Evolutionary conservation across 2,797 vertebrate genomes (phyloP), one percentile per base, ranked within the genome.

Genomic region (Geotrypetes seraphini): DNA sequence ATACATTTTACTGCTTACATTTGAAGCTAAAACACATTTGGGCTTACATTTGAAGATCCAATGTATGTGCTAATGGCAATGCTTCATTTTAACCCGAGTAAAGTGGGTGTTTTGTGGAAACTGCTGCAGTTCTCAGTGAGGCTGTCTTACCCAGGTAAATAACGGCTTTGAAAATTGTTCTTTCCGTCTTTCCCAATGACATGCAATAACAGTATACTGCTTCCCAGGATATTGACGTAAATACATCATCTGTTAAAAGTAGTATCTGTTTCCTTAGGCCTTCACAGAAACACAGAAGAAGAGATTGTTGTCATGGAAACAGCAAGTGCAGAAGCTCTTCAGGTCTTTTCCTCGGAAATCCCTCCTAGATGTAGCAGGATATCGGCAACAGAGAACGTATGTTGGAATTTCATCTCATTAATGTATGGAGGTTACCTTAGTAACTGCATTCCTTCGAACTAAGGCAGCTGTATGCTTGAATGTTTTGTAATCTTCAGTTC

Each of bases 271-370:
- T 38, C 40, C 60, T 4, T 81, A 97, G 95, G 90, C 90, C 36
- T 97, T 98, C 75, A 92, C 89, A 33, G 94, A 97, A 75, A 89
- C 89, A 3, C 94, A 96, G 87, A 97, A 96, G 81, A 98, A 97
- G 83, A 86, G 95, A 57, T 66, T 97, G 84, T 87, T 97, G 88
- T 96, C 95, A 79, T 97, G 94, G 95, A 97, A 97, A 88, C 95
- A 97, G 75, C 95, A 98, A 83, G 94, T 98, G 73, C 95, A 97
- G 81, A 92, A 94, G 76, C 90, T 97, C 63, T 96, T 96, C 69
- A 83, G 95, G 72, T 93, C 92, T 69, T 92, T 97, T 77, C 93
- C 95, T 50, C 87, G 95, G 81, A 97, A 96, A 85, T 90, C 89
- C 70, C 85, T 96, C 41, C 75, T 96, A 64, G 95, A 98, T 79